phyloP scores from a whole-genome alignment of 2,797 vertebrate genomes.

The Galaxias olidus region DNA sequence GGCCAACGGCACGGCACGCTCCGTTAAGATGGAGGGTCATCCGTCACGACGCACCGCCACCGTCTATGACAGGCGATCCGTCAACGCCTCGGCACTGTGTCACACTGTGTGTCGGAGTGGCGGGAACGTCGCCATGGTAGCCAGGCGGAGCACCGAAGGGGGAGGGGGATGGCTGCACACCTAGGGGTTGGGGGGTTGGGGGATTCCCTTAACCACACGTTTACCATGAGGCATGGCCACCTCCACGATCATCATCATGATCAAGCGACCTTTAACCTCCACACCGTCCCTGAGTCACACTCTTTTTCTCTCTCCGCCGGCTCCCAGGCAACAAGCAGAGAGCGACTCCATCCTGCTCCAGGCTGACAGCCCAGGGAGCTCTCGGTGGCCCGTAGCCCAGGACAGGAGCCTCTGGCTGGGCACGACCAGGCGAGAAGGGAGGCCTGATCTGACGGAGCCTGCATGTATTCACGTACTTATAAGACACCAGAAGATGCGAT shows the following conservation, averaged over 20 bases:
- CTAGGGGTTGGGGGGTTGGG: no score
- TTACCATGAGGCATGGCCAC: no score
- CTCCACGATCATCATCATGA: no score
- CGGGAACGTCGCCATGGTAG: conserved; percentile 48
- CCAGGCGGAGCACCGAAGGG: no score
- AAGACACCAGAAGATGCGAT: no score
- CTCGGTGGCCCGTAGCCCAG: neutral
- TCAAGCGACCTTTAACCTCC: no score
- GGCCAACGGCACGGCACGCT: conserved; percentile 72
- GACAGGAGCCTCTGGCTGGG: neutral
- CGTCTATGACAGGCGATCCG: conserved; percentile 69
- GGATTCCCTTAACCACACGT: no score
- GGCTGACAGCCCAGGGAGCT: conserved; percentile 27
- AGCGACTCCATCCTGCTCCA: neutral
- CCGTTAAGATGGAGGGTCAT: conserved; percentile 65
- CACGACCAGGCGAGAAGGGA: conserved; percentile 34
- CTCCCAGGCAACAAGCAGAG: no score
- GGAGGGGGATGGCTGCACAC: neutral
- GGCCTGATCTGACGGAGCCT: neutral
- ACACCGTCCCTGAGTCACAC: no score
- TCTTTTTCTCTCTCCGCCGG: no score
- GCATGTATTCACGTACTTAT: no score
- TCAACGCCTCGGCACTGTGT: conserved; percentile 67
- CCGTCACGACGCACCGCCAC: conserved; percentile 69
- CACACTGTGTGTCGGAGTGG: no score